Percentiles rank a stretch among this genome's conserved stretches.
phyloP scores from a whole-genome alignment of 1,140 invertebrate genomes.

The Rhizoglyphus robini region DNA sequence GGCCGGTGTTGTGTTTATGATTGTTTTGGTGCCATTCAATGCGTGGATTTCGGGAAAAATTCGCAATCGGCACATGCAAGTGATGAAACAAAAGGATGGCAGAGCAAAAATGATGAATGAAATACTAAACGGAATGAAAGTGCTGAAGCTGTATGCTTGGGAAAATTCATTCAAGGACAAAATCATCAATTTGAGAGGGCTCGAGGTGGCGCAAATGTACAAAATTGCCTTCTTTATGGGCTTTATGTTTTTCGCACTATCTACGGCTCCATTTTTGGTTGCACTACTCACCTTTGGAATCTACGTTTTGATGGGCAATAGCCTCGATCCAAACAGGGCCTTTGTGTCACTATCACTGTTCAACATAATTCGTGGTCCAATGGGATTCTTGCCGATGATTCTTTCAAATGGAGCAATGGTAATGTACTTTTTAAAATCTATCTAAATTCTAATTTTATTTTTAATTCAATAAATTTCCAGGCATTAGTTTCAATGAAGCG shows the following conservation, averaged over 20 bases:
- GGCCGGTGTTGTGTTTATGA: conserved; percentile 31
- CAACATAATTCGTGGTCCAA: conserved; percentile 40
- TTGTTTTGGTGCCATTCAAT: conserved; percentile 73
- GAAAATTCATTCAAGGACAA: conserved; percentile 18
- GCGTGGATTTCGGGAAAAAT: conserved; percentile 67
- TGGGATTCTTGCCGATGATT: conserved; percentile 39
- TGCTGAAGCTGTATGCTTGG: conserved; percentile 27
- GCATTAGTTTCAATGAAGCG: conserved; percentile 28
- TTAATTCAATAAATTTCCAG: too few relatives aligned
- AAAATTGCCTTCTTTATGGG: conserved; percentile 27
- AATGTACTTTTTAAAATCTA: not conserved
- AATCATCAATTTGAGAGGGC: not conserved
- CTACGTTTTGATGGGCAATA: conserved; percentile 32
- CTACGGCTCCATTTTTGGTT: conserved; percentile 18
- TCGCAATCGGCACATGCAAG: conserved; percentile 37
- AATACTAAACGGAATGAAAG: conserved; percentile 38
- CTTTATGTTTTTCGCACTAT: conserved; percentile 31
- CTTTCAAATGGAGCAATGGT: conserved; percentile 28
- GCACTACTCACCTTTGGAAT: conserved; percentile 28
- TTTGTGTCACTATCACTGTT: conserved; percentile 43
- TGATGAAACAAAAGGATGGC: conserved; percentile 35
- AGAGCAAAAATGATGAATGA: conserved; percentile 38
- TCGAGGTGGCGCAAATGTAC: conserved; percentile 16
- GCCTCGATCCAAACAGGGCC: conserved; percentile 38
- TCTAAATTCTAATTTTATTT: not conserved